Evolutionary conservation across 2,113 vertebrate genomes (phyloP), one percentile per base, ranked within the genome.

Genomic region (Cariama cristata): DNA sequence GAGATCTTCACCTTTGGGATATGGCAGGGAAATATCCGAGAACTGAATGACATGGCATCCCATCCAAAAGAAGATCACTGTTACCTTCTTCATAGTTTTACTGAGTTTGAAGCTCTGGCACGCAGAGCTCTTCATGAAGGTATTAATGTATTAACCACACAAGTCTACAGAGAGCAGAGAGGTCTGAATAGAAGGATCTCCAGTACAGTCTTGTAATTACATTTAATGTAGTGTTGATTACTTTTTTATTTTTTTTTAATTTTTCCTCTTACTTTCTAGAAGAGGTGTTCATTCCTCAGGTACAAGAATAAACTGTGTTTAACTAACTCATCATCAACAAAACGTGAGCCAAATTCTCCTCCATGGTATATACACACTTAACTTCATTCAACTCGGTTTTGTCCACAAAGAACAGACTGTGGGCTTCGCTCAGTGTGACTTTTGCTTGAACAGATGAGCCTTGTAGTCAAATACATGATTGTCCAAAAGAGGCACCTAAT

Each of bases 1-100:
- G 99, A 99, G 98, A 99, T 99, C 98, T 99, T 99, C 97, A 99
- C 99, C 2, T 98, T 99, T 68, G 99, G 99, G 49, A 99, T 99
- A 97, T 99, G 99, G 99, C 99, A 99, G 94, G 99, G 99, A 3
- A 99, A 99, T 94, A 99, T 99, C 86, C 98, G 99, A 73, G 99
- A 99, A 69, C 98, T 99, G 33, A 99, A 99, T 40, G 99, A 99
- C 96, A 99, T 99, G 99, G 99, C 99, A 50, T 99, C 99, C 2
- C 96, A 98, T 19, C 99, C 99, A 42, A 99, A 99, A 90, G 99
- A 99, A 67, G 99, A 99, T 72, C 99, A 99, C 88, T 99, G 99
- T 96, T 99, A 99, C 91, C 97, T 99, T 80, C 98, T 99, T 60
- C 99, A 99, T 98, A 99, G 99, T 98, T 99, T 99, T 68, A 98